Evolutionary conservation across 2,797 vertebrate genomes (phyloP).

Genomic region (Oryzias dopingdopingensis): DNA sequence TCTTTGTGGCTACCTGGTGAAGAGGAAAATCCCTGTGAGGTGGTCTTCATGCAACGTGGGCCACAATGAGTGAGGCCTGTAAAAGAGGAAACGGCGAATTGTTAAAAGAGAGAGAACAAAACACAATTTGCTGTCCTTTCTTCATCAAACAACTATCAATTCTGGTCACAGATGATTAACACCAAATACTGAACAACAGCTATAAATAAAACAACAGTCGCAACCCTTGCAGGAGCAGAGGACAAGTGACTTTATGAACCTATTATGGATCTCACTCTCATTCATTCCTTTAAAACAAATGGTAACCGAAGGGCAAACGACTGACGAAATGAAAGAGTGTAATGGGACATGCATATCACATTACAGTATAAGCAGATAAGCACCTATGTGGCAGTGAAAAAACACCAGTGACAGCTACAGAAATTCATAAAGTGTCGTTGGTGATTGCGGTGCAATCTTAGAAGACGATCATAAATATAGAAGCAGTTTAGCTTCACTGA

Average conservation of each 20-base stretch:
- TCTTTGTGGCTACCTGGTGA: conserved; percentile 75
- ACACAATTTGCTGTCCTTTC: too few relatives aligned
- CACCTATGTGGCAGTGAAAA: conserved; percentile 55
- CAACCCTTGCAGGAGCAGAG: conserved; percentile 18
- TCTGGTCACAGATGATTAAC: background rate
- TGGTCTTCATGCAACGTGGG: conserved; percentile 63
- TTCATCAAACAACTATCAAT: conserved; percentile 9
- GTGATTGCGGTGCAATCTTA: conserved; percentile 53
- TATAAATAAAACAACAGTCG: conserved; percentile 34
- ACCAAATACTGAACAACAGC: conserved; percentile 11
- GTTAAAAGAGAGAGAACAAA: conserved; percentile 39
- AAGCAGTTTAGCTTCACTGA: conserved; percentile 62
- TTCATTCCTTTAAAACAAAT: conserved; percentile 52
- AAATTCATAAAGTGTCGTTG: conserved; percentile 45
- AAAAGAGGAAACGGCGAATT: conserved; percentile 68
- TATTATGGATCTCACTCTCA: conserved; percentile 32
- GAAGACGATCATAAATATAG: conserved; percentile 54
- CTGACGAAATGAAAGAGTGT: conserved; percentile 37
- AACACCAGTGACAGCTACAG: conserved; percentile 49
- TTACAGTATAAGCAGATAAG: conserved; percentile 34
- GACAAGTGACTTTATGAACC: conserved; percentile 41
- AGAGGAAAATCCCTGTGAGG: conserved; percentile 77
- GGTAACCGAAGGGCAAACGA: conserved; percentile 31
- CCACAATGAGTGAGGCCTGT: conserved; percentile 51
- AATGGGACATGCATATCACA: conserved; percentile 56